Conservation (phyloP, 2,113 vertebrate species). For the Bubalus kerabau region DNA sequence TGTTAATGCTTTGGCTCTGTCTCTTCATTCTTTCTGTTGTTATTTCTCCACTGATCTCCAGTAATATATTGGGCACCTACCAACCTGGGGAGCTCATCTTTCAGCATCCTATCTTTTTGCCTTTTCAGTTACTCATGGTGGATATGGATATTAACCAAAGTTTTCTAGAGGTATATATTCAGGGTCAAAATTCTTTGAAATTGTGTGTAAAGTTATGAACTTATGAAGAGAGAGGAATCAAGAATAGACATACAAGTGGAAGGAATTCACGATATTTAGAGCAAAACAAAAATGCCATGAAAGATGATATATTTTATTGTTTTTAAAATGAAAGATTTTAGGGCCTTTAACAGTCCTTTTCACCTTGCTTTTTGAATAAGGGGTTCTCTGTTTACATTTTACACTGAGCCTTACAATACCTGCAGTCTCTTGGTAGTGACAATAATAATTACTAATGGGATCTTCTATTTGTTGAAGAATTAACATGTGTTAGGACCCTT, state of each 20-base stretch:
- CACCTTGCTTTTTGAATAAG: neutral
- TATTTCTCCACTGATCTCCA: neutral
- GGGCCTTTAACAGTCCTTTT: neutral
- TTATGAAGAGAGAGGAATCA: neutral
- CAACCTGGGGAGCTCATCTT: neutral
- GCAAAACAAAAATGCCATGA: neutral
- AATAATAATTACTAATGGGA: neutral
- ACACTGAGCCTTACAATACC: neutral
- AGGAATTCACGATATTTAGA: neutral
- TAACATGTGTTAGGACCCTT: neutral
- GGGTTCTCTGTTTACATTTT: neutral
- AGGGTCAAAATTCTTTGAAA: neutral
- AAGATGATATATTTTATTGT: neutral
- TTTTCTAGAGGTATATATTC: neutral
- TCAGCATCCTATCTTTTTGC: neutral
- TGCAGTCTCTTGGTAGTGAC: neutral
- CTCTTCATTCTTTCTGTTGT: neutral
- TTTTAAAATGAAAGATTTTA: neutral
- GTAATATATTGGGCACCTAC: neutral
- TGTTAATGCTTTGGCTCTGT: neutral
- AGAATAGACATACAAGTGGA: neutral
- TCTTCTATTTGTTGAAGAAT: neutral
- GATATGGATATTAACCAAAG: neutral
- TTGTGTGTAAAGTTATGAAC: neutral
- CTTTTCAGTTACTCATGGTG: neutral